Evolutionary conservation across 1,140 invertebrate species (phyloP), one percentile per base, ranked within the genome.

Genomic region (Spodoptera litura): DNA sequence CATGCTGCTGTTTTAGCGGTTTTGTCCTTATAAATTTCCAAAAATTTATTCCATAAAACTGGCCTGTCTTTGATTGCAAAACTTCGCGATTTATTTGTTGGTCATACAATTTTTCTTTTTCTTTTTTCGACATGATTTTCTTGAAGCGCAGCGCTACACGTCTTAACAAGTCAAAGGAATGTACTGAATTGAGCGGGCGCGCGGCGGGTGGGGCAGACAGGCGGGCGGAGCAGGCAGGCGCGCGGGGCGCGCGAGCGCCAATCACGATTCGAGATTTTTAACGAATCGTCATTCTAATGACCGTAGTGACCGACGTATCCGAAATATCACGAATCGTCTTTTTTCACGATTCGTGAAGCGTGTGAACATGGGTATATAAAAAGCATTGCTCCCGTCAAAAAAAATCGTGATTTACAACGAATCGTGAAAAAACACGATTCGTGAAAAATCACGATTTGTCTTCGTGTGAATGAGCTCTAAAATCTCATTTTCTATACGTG

Each of bases 1-100:
- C 74, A 81, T 20, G 66, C 79, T 64, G 58, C 74, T 51, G 66
- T 78, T 81, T 56, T 72, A 55, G 58, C 61, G 56, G 56, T 81
- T 66, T 72, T 81, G 58, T 81, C 74, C 62, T 78, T 81, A 55
- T 81, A 81, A 64, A 66, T 78, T 68, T 77, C 74, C 44, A 81
- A 55, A 59, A 58, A 68, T 78, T 81, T 81, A 52, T 81, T 68
- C 79, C 79, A 81, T 76, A 81, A 35, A 58, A 81, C 68, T 72
- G 79, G 79, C 53, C 79, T 59, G 58, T 62, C 62, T 81, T 81
- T 49, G 35, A 78, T 51, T 44, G 44, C 55, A 72, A 73, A 78
- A 73, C 53, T 73, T 81, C 79, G 38, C 44, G 31, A 55, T 78
- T 56, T 58, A 78, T 78, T 76, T 76, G 52, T 53, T 53, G 52